Evolutionary conservation across 2,888 invertebrate species (phyloP).

Genomic region (Unio pictorum): DNA sequence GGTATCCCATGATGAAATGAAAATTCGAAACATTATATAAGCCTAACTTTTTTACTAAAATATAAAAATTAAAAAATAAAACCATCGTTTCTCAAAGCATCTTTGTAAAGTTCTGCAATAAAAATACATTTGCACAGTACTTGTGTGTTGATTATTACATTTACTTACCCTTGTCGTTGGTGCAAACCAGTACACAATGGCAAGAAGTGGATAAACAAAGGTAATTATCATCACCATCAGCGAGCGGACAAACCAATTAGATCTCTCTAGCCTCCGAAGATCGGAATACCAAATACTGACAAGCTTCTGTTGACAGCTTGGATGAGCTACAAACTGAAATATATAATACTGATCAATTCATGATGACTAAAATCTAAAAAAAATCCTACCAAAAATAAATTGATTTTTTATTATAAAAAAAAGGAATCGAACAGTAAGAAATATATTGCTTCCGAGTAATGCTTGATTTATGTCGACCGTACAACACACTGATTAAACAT

Average conservation of each 20-base stretch:
- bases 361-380: too few species aligned
- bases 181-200: slow-evolving; percentile 57
- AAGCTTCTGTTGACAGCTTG: slow-evolving; percentile 67
- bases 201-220: slow-evolving; percentile 57
- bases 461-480: too few species aligned
- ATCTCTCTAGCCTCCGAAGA: slow-evolving; percentile 52
- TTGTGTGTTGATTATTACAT: not conserved
- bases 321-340: slow-evolving; percentile 66
- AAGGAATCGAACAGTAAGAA: too few species aligned
- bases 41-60: too few species aligned
- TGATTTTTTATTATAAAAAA: too few species aligned
- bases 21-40: too few species aligned
- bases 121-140: not conserved
- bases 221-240: slow-evolving; percentile 52
- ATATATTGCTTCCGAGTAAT: too few species aligned
- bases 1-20: too few species aligned
- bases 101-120: not conserved
- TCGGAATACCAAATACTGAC: slow-evolving; percentile 66
- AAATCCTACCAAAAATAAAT: too few species aligned
- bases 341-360: not conserved
- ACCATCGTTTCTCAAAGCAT: not conserved
- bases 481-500: too few species aligned
- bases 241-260: slow-evolving; percentile 55
- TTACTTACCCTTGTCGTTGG: slow-evolving; percentile 56
- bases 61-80: not conserved